Conservation (phyloP, 2,888 invertebrate genomes). For the Exephanes ischioxanthus region DNA sequence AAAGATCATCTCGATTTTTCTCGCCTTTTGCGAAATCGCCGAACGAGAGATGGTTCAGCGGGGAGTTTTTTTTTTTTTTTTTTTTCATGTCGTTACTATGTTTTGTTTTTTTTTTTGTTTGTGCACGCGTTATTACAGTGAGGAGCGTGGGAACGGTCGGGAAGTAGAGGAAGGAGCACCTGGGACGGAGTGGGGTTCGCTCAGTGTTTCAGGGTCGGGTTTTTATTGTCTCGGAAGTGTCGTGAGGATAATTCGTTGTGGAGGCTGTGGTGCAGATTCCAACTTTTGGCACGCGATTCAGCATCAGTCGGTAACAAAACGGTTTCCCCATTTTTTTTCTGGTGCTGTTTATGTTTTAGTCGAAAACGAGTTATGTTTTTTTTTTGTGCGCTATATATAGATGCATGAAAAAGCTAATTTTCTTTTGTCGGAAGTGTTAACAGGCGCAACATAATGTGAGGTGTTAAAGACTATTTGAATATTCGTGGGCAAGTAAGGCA, state of each 20-base stretch:
- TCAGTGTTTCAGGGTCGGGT: constrained; percentile 31
- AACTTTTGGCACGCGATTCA: background rate
- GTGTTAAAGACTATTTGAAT: too few relatives aligned
- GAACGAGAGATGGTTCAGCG: constrained; percentile 37
- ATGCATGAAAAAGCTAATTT: too few relatives aligned
- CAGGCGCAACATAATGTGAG: too few relatives aligned
- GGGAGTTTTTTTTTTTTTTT: constrained; percentile 23
- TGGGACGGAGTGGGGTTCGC: constrained; percentile 24
- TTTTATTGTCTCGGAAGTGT: constrained; percentile 27
- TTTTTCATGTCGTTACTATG: constrained; percentile 33
- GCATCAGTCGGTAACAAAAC: background rate
- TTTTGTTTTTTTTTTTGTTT: background rate
- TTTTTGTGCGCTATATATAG: background rate
- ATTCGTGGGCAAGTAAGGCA: too few relatives aligned
- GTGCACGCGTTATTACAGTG: constrained; percentile 36
- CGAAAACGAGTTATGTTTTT: background rate
- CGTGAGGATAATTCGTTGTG: background rate
- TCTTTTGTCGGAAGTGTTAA: too few relatives aligned
- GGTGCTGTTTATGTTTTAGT: background rate
- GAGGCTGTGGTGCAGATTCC: background rate
- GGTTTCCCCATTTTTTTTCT: background rate
- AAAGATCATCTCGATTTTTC: constrained; percentile 50
- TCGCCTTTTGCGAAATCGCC: constrained; percentile 61
- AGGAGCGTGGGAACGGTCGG: constrained; percentile 69
- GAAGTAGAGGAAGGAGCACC: constrained; percentile 63